These are phyloP conservation scores for Gymnocypris eckloni DNA, from an alignment of 2,797 vertebrate species.

Conservation along the genomic window DNA sequence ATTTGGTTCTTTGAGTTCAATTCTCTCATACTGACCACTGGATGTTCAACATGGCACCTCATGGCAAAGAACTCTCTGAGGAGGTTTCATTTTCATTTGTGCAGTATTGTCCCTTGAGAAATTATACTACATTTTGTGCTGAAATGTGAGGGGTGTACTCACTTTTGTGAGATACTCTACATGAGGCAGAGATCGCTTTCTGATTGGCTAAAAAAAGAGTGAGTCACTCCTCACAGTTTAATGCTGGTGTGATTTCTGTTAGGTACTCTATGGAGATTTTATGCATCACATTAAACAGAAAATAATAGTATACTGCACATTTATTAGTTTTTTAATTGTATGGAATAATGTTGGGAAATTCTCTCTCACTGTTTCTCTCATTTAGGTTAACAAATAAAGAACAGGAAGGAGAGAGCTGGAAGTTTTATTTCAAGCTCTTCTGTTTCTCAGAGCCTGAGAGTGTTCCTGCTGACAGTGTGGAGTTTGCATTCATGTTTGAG, in stretches of 20 bases:
- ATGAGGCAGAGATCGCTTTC: neutral
- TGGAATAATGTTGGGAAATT: neutral
- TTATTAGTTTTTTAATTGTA: neutral
- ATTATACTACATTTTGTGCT: too few relatives aligned
- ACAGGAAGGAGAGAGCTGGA: conserved; percentile 86
- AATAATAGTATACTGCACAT: neutral
- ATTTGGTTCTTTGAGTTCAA: too few relatives aligned
- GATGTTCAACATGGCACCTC: too few relatives aligned
- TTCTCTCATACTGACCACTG: too few relatives aligned
- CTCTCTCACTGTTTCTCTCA: conserved; percentile 12
- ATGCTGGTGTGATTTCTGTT: neutral
- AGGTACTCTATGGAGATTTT: neutral
- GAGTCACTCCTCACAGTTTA: neutral
- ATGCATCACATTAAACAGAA: neutral
- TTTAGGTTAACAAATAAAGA: conserved; percentile 81
- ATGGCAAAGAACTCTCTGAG: too few relatives aligned
- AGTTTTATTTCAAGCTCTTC: conserved; percentile 98
- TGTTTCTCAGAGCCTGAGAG: conserved; percentile 94
- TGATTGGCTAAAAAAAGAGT: neutral
- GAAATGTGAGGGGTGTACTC: too few relatives aligned
- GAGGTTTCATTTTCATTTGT: too few relatives aligned
- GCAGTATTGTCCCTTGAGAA: too few relatives aligned
- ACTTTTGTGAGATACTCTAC: too few relatives aligned
- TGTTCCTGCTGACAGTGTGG: conserved; percentile 92
- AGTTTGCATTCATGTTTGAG: conserved; percentile 99